Base-by-base conservation (phyloP, 2,113 vertebrate genomes). In the Martes martes region DNA sequence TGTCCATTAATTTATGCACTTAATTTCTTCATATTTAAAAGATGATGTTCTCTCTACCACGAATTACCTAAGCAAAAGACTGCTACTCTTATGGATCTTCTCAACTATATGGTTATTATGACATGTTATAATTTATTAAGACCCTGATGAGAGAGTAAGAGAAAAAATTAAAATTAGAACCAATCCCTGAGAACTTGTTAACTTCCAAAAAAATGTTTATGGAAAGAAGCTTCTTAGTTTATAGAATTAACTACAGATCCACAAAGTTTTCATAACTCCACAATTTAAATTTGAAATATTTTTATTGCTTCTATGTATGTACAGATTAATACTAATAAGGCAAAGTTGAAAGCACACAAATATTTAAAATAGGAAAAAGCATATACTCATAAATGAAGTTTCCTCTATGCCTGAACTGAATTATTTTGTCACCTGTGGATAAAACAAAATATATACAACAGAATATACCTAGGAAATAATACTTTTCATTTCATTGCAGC, bases 181-280 rank as follows among this genome's bases (percentile, higher is more conserved):
- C 31, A 92, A 95, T 63, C 57, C 31, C 57, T 80, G 28, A 91
- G 57, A 94, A 89, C n/a, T 13, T 89, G 33, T 52, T 93, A 67
- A 93, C 28, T 42, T 24, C 84, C 84, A 61, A 52, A 83, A 95
- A 95, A 78, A 57, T 50, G 73, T 50, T 88, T 81, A 59, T 50
- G 63, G 50, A 95, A 94, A 90, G 52, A 67, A 94, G 63, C 6
- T 57, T 39, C 39, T 95, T 65, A 91, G 47, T 74, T 96, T 59
- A 86, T 15, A 91, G n/a, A 90, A 94, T 87, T 91, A 90, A 36
- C 67, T 71, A 74, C 2, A 93, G 16, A 91, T 28, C 15, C 36
- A 57, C 39, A 65, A 57, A 74, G 55, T 80, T 80, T 93, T 71
- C 6, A 55, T 69, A 33, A 42, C 1, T 52, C 18, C 50, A 61